A percentile compares a stretch with the other conserved stretches of the same genome.
Conservation (phyloP, 2,888 invertebrate species). For the Alloplasta piceator region DNA sequence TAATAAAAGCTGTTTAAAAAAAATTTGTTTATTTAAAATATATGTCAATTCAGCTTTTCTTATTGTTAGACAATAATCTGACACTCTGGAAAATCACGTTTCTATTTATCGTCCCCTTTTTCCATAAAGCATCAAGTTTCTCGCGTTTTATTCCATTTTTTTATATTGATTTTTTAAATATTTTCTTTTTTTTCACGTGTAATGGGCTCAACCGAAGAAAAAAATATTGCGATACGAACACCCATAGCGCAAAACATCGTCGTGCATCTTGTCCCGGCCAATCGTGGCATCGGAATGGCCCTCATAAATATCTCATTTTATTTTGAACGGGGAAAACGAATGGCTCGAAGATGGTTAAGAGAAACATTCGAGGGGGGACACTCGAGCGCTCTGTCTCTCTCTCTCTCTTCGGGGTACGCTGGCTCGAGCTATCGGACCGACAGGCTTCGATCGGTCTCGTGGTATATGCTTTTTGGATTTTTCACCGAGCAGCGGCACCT, state of each 20-base stretch:
- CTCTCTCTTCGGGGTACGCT: constrained; percentile 31
- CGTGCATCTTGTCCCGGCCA: constrained; percentile 39
- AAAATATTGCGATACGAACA: constrained; percentile 29
- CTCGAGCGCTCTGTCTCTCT: background rate
- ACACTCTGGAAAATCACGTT: too few species aligned
- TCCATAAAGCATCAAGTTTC: too few species aligned
- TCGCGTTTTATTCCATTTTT: too few species aligned
- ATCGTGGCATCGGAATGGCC: constrained; percentile 45
- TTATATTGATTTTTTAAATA: too few species aligned
- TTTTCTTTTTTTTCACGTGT: too few species aligned
- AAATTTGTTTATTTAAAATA: too few species aligned
- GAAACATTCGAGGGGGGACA: constrained; percentile 17
- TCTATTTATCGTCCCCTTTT: too few species aligned
- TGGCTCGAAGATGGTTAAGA: constrained; percentile 65
- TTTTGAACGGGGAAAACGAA: constrained; percentile 82
- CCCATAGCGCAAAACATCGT: constrained; percentile 51
- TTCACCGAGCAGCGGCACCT: constrained; percentile 52
- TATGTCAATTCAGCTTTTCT: too few species aligned
- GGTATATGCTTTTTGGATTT: constrained; percentile 43
- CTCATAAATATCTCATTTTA: constrained; percentile 83
- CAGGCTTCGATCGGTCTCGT: constrained; percentile 36
- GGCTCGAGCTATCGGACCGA: constrained; percentile 24
- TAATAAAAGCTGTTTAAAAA: too few species aligned
- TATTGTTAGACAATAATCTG: too few species aligned
- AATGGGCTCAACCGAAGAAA: too few species aligned